Evolutionary conservation across 2,888 invertebrate species (phyloP).

Genomic region (Amphimallon solstitiale): DNA sequence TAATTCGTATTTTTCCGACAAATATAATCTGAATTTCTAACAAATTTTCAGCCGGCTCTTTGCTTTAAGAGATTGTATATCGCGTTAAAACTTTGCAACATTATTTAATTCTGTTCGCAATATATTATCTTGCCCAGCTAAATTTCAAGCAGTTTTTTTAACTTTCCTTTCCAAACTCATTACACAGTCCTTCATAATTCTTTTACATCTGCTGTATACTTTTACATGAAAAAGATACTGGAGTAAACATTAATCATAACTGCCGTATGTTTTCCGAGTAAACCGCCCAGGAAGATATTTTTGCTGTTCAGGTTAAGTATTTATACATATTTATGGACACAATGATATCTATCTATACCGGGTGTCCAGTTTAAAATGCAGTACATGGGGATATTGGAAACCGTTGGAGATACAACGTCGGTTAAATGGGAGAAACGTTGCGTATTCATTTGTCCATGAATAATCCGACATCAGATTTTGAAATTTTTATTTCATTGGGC

Average conservation of each 20-base stretch:
- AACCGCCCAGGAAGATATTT: too few species aligned
- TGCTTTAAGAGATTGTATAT: not conserved
- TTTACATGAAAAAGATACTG: slow-evolving; percentile 3
- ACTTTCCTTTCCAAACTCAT: slow-evolving; percentile 22
- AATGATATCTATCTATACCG: too few species aligned
- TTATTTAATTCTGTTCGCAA: slow-evolving; percentile 7
- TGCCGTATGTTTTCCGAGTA: not conserved
- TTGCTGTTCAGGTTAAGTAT: not conserved
- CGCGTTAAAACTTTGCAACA: not conserved
- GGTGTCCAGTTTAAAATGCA: too few species aligned
- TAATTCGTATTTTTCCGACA: too few species aligned
- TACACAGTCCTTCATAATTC: slow-evolving; percentile 21
- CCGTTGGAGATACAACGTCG: too few species aligned
- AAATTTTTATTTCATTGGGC: too few species aligned
- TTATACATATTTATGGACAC: not conserved
- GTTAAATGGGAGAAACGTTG: too few species aligned
- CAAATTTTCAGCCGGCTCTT: not conserved
- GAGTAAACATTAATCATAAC: slow-evolving; percentile 14
- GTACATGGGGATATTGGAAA: too few species aligned
- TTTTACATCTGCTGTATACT: slow-evolving; percentile 15
- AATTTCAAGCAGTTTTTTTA: slow-evolving; percentile 13
- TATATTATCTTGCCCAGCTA: slow-evolving; percentile 2
- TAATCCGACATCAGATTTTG: too few species aligned
- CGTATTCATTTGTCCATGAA: too few species aligned
- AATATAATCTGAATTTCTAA: too few species aligned